A percentile compares a stretch with the other conserved stretches of the same genome.
Evolutionary conservation across 2,797 vertebrate species (phyloP).

Genomic region (Tinamus major): DNA sequence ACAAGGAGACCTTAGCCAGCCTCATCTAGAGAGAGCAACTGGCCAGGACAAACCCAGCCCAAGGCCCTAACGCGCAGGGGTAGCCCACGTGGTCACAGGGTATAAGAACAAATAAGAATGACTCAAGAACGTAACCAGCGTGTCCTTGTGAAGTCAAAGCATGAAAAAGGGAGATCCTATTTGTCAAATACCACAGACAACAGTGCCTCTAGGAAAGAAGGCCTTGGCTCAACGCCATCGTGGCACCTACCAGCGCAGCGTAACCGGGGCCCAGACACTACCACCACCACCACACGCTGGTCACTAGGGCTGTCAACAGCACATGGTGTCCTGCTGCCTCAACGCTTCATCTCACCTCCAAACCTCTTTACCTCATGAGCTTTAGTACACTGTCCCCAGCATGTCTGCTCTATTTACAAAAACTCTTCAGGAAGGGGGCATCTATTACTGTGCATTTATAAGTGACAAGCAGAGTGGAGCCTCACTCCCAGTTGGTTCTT

Average conservation of each 20-base stretch:
- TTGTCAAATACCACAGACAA: background rate
- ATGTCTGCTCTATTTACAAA: fast-evolving
- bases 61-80: fast-evolving
- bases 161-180: background rate
- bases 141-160: background rate
- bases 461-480: background rate
- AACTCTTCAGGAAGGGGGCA: background rate
- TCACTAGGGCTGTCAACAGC: background rate
- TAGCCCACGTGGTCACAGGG: background rate
- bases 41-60: background rate
- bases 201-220: background rate
- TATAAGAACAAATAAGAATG: background rate
- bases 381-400: background rate
- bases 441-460: background rate
- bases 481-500: background rate
- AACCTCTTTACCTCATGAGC: background rate
- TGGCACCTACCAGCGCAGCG: background rate
- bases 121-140: background rate
- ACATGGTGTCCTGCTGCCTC: background rate
- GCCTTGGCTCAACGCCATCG: background rate
- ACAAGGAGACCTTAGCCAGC: background rate
- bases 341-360: background rate
- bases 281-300: background rate
- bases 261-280: fast-evolving
- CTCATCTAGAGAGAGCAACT: background rate